Percentiles rank a stretch among this genome's conserved stretches.
Evolutionary conservation across 2,113 vertebrate genomes (phyloP).

Genomic region (Bos javanicus): DNA sequence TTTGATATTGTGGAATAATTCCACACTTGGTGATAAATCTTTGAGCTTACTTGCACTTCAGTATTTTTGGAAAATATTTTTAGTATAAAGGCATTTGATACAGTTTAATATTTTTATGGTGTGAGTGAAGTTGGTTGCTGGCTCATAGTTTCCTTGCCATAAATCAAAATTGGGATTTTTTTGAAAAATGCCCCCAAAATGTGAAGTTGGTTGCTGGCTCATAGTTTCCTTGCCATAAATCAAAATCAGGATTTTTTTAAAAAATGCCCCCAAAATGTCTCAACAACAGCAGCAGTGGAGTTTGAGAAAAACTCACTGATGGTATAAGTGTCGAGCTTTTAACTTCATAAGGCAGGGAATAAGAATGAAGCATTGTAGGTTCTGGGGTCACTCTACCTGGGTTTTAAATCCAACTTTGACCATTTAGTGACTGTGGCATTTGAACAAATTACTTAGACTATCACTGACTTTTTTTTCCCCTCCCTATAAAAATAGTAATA

Average conservation of each 20-base stretch:
- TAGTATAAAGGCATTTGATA: not conserved
- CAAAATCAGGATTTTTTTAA: not conserved
- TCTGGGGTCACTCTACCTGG: not conserved
- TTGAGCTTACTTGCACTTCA: not conserved
- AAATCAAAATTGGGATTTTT: not conserved
- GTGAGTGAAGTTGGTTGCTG: conserved; percentile 2
- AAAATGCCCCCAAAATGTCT: not conserved
- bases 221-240: not conserved
- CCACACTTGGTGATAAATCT: not conserved
- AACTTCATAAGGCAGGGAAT: not conserved
- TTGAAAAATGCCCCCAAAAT: conserved; percentile 9
- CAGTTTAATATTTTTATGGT: not conserved
- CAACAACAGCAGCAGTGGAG: not conserved
- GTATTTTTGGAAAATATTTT: conserved; percentile 2
- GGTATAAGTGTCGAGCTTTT: not conserved
- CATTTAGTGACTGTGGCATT: not conserved
- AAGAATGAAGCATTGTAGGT: not conserved
- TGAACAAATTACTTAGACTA: not conserved
- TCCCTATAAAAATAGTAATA: not conserved
- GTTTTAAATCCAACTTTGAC: not conserved
- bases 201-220: not conserved
- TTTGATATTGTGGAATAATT: not conserved
- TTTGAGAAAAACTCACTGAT: not conserved
- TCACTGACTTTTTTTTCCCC: not conserved
- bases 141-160: not conserved